Percentiles rank a stretch among this genome's conserved stretches.
Evolutionary conservation across 1,140 invertebrate genomes (phyloP).

Genomic region (Cydia splendana): DNA sequence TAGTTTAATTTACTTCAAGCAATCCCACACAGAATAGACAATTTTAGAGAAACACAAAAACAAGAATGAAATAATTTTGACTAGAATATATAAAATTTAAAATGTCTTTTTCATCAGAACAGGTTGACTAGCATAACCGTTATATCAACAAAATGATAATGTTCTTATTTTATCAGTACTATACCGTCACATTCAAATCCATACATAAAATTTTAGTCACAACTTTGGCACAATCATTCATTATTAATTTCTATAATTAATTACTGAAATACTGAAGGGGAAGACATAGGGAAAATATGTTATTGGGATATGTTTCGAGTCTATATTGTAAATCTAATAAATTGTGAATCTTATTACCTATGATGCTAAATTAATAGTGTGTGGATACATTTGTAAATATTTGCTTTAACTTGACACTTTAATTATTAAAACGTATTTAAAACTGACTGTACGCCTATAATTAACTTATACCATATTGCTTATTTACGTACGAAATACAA

Average conservation of each 20-base stretch:
- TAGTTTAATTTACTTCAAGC: slow-evolving; percentile 68
- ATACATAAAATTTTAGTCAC: slow-evolving; percentile 57
- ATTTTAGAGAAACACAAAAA: slow-evolving; percentile 52
- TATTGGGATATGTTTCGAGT: slow-evolving; percentile 69
- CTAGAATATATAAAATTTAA: slow-evolving; percentile 68
- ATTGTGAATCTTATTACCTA: slow-evolving; percentile 65
- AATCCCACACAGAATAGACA: slow-evolving; percentile 63
- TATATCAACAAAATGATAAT: slow-evolving; percentile 43
- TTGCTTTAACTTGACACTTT: slow-evolving; percentile 39
- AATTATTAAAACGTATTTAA: slow-evolving; percentile 36
- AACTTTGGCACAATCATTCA: slow-evolving; percentile 73
- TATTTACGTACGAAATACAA: slow-evolving; percentile 37
- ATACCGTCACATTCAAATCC: slow-evolving; percentile 48
- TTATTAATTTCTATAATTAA: slow-evolving; percentile 42
- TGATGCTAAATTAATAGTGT: slow-evolving; percentile 70
- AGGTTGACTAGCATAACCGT: slow-evolving; percentile 74
- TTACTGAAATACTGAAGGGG: slow-evolving; percentile 69
- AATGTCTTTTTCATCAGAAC: slow-evolving; percentile 63
- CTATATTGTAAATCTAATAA: slow-evolving; percentile 55
- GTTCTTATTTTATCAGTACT: slow-evolving; percentile 37
- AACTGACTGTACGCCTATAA: slow-evolving; percentile 29
- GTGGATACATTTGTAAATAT: slow-evolving; percentile 48
- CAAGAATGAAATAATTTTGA: slow-evolving; percentile 69
- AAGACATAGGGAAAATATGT: slow-evolving; percentile 73
- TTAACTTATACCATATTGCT: slow-evolving; percentile 35